Evolutionary conservation across 1,140 invertebrate genomes (phyloP).

Genomic region (Aphis gossypii): DNA sequence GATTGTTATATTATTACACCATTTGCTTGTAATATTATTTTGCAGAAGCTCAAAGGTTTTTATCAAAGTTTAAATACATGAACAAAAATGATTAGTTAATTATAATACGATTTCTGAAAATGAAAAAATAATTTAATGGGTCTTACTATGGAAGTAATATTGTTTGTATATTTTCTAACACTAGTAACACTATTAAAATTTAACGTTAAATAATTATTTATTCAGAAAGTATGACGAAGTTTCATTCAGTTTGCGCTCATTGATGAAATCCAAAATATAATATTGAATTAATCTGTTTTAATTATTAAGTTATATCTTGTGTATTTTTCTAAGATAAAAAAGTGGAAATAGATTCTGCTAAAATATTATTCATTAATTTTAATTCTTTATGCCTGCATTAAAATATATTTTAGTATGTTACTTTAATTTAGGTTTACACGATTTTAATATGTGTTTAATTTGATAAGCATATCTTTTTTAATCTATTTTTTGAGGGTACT

Average conservation of each 20-base stretch:
- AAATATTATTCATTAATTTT: not conserved
- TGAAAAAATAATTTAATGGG: not conserved
- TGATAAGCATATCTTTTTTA: not conserved
- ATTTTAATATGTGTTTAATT: not conserved
- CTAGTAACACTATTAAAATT: not conserved
- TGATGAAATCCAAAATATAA: too few relatives aligned
- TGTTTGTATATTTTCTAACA: not conserved
- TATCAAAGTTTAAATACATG: not conserved
- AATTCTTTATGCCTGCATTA: not conserved
- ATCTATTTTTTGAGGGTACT: not conserved
- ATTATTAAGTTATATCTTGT: not conserved
- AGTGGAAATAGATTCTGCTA: not conserved
- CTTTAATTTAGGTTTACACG: too few relatives aligned
- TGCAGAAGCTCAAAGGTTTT: not conserved
- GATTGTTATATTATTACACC: not conserved
- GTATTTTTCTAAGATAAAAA: not conserved
- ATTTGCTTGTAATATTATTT: not conserved
- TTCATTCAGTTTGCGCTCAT: too few relatives aligned
- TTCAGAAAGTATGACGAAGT: too few relatives aligned
- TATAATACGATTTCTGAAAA: not conserved
- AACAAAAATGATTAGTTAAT: not conserved
- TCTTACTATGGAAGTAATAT: not conserved
- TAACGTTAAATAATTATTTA: too few relatives aligned
- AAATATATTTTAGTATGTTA: too few relatives aligned
- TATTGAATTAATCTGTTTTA: too few relatives aligned